A percentile compares a stretch with the other conserved stretches of the same genome.
Evolutionary conservation across 2,888 invertebrate genomes (phyloP).

Genomic region (Cryptocheilus praepositus): DNA sequence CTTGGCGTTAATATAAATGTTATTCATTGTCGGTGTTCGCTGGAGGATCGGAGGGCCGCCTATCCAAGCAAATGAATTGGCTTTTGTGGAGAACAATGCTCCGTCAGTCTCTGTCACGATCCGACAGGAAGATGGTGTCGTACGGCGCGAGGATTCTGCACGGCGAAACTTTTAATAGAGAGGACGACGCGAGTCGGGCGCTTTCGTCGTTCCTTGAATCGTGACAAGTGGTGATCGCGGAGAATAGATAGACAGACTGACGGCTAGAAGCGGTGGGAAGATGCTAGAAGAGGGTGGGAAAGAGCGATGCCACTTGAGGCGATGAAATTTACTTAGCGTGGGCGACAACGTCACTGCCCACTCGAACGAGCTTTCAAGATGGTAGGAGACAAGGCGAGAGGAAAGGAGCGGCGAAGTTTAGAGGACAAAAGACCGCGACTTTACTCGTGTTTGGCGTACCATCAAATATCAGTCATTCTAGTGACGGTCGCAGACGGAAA

Average conservation of each 20-base stretch:
- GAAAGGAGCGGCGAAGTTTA: not conserved
- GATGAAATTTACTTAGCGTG: constrained; percentile 56
- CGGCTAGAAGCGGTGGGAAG: not conserved
- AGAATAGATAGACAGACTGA: constrained; percentile 10
- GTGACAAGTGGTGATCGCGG: constrained; percentile 30
- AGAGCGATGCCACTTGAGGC: constrained; percentile 36
- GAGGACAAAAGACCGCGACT: not conserved
- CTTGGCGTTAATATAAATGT: constrained; percentile 15
- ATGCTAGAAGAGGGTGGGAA: not conserved
- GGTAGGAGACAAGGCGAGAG: not conserved
- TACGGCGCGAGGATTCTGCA: constrained; percentile 14
- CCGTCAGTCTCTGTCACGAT: constrained; percentile 23
- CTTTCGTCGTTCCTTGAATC: constrained; percentile 25
- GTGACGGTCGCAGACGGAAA: too few species aligned
- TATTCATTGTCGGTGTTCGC: constrained; percentile 16
- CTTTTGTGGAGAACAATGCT: constrained; percentile 11
- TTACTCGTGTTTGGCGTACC: too few species aligned
- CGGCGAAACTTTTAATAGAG: constrained; percentile 37
- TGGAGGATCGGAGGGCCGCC: constrained; percentile 3
- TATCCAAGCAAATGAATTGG: constrained; percentile 12
- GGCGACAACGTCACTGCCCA: constrained; percentile 51
- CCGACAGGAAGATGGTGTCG: constrained; percentile 40
- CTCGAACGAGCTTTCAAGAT: constrained; percentile 35
- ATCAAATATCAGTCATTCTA: too few species aligned
- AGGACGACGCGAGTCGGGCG: constrained; percentile 26